Percentiles rank a stretch among this genome's conserved stretches.
Evolutionary conservation across 2,797 vertebrate genomes (phyloP).

Genomic region (Arctocebus calabarensis): DNA sequence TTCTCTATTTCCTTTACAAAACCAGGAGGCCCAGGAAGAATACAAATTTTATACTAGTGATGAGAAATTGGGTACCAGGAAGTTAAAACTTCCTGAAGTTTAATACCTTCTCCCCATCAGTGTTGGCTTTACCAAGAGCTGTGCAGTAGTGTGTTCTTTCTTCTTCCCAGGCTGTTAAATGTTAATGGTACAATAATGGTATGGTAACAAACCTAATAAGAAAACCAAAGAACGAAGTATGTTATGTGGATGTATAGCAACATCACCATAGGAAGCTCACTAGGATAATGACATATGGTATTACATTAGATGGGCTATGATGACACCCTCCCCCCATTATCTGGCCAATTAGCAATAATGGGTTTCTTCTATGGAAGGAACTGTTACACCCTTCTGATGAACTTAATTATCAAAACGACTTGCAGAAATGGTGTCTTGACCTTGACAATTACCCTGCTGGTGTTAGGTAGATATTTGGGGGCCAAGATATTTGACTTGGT

Average conservation of each 20-base stretch:
- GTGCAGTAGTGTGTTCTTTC: conserved; percentile 64
- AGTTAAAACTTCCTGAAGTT: conserved; percentile 74
- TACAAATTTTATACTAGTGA: conserved; percentile 55
- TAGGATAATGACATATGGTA: conserved; percentile 59
- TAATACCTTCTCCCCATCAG: conserved; percentile 69
- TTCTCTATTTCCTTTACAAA: conserved; percentile 64
- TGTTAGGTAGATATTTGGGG: background rate
- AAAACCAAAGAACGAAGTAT: conserved; percentile 70
- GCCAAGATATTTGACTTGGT: conserved; percentile 58
- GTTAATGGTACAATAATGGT: conserved; percentile 73
- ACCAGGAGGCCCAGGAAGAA: conserved; percentile 53
- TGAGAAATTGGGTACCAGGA: conserved; percentile 71
- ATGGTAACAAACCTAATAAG: conserved; percentile 74
- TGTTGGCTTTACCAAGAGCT: conserved; percentile 70
- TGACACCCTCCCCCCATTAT: background rate
- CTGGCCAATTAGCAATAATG: conserved; percentile 48
- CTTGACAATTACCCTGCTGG: background rate
- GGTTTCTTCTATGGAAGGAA: conserved; percentile 26
- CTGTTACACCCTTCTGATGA: background rate
- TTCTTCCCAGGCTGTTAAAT: conserved; percentile 71
- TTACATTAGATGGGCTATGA: background rate
- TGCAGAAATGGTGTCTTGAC: conserved; percentile 46
- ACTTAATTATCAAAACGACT: conserved; percentile 35
- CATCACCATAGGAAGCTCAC: conserved; percentile 45
- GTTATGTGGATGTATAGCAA: conserved; percentile 62